Base-by-base conservation (phyloP, 2,113 vertebrate species). In the Pomatorhinus ruficollis region DNA sequence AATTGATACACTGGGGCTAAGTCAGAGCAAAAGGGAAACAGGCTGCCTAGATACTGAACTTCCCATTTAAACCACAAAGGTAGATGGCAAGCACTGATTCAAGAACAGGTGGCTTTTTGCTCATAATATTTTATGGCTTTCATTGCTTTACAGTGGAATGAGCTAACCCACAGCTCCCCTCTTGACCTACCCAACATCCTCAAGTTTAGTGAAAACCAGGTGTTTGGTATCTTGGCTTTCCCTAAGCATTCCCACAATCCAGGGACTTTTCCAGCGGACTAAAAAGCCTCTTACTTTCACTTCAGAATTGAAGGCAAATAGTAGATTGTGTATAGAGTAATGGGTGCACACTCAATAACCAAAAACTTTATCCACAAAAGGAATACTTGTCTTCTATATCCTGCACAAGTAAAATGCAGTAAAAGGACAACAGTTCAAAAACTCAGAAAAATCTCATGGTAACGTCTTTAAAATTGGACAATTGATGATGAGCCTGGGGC, bases 51-150 rank as follows among this genome's bases (percentile, higher is more conserved):
- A 90, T 57, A 81, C 66, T 56, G 87, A 96, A 81, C 52, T 82
- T 93, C 56, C 84, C 49, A 66, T 94, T 83, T 71, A 93, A 97
- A 90, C 60, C 91, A 81, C 87, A 95, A 95, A 97, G 95, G 89
- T 94, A 93, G 93, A 97, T 2, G 3, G 93, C 68, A 78, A 87
- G 64, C 82, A 88, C 93, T 93, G 75, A 88, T 90, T 95, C 94
- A 96, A 79, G 83, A 97, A 96, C 97, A 97, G 96, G 97, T 97
- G 97, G 96, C 89, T 97, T 97, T 96, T 96, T 95, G 93, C 91
- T 96, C 93, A 97, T 97, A 97, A 95, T 96, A 95, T 96, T 97
- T 97, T 97, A 97, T 96, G 89, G 71, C 82, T 96, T 95, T 95
- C 93, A 92, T 94, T 96, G 96, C 91, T 95, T 97, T 95, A 96